Evolutionary conservation across 2,888 invertebrate genomes (phyloP).

Genomic region (Pterostichus madidus): DNA sequence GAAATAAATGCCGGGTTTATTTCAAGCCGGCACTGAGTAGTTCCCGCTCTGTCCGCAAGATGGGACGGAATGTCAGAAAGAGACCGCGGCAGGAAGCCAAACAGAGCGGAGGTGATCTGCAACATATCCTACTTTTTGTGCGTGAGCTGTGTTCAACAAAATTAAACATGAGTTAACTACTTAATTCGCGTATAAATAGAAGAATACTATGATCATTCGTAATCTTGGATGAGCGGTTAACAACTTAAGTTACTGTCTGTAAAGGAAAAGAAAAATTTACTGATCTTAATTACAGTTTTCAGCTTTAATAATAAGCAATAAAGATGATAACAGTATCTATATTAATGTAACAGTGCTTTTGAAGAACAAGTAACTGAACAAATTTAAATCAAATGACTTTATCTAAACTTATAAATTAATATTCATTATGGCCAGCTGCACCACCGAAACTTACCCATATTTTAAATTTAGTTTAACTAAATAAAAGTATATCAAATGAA

Average conservation of each 20-base stretch:
- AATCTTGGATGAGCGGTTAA: not conserved
- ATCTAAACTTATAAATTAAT: too few relatives aligned
- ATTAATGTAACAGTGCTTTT: too few relatives aligned
- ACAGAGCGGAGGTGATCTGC: constrained; percentile 34
- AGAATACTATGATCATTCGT: constrained; percentile 7
- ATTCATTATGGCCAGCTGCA: too few relatives aligned
- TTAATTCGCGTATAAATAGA: constrained; percentile 31
- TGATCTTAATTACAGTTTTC: too few relatives aligned
- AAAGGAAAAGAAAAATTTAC: not conserved
- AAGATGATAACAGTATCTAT: too few relatives aligned
- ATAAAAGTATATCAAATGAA: too few relatives aligned
- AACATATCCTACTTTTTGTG: constrained; percentile 21
- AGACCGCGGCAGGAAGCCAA: constrained; percentile 33
- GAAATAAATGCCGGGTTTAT: constrained; percentile 56
- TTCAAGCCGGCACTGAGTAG: constrained; percentile 1
- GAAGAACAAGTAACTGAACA: too few relatives aligned
- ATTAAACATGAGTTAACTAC: constrained; percentile 45
- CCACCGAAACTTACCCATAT: too few relatives aligned
- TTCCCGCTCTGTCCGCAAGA: constrained; percentile 30
- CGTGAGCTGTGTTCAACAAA: constrained; percentile 9
- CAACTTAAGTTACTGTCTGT: not conserved
- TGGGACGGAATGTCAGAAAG: constrained; percentile 33
- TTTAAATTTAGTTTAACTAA: too few relatives aligned
- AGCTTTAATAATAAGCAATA: too few relatives aligned
- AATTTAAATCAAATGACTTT: too few relatives aligned